Conservation (phyloP, 2,113 vertebrate species). For the Rhinolophus ferrumequinum region DNA sequence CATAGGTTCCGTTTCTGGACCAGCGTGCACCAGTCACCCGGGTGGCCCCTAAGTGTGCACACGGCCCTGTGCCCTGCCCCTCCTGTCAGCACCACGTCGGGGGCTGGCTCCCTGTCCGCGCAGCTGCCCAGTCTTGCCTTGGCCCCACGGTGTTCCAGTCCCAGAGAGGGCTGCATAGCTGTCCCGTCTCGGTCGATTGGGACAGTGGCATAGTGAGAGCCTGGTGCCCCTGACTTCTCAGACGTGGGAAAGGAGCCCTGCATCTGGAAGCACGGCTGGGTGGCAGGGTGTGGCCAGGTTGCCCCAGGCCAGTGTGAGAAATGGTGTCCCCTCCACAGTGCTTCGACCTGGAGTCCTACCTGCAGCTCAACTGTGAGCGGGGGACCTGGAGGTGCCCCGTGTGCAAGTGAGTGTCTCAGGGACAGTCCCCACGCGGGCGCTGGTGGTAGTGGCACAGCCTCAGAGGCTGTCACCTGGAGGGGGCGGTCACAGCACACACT, state of each 20-base stretch:
- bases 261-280: fast-evolving
- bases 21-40: fast-evolving
- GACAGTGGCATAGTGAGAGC: fast-evolving
- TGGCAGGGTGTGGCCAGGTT: fast-evolving
- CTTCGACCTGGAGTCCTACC: conserved; percentile 98
- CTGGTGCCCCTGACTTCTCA: neutral
- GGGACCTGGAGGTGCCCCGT: conserved; percentile 99
- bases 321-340: conserved; percentile 88
- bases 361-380: conserved; percentile 98
- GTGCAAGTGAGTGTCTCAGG: conserved; percentile 93
- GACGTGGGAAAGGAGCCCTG: fast-evolving
- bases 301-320: conserved; percentile 87
- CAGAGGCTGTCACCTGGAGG: too few species aligned
- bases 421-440: conserved; percentile 89
- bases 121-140: neutral
- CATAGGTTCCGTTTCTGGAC: neutral
- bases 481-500: neutral
- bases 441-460: fast-evolving
- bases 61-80: fast-evolving
- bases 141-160: neutral
- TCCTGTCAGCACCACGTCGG: too few species aligned
- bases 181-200: neutral
- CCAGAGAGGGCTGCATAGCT: fast-evolving
- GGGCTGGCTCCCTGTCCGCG: neutral
- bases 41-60: neutral